Base-by-base conservation (phyloP, 2,797 vertebrate species). In the Enteromius thamalakanensis region DNA sequence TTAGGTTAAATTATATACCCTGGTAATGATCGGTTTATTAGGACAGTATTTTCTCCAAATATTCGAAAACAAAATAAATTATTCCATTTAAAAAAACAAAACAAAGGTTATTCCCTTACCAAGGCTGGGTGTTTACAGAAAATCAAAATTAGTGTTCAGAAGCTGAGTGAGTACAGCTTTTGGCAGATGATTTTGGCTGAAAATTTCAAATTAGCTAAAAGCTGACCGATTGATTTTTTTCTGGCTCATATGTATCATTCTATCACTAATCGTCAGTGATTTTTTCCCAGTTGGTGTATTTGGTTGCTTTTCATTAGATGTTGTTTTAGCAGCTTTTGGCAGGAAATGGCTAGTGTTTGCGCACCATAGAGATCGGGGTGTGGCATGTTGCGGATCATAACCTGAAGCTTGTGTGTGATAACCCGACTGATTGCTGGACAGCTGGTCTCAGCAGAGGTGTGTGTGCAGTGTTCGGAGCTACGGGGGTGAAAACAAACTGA, bases 301-400 rank as follows among this genome's bases (percentile, higher is more conserved):
- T 42, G 26, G 8, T 49, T 72, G 23, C 34, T 72, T 64, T 81
- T 29, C 51, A 60, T n/a, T 45, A 71, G 15, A 32, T 72, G 11
- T 60, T 71, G 53, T 60, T 72, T 34, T 81, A n/a, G 23, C 45
- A 72, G 79, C 21, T n/a, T 75, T 75, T 81, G 58, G 12, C 47
- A 75, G 71, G 80, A 82, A 82, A 75, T 51, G 10, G 14, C 70
- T 26, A 23, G 15, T 65, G 70, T 75, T 49, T 82, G 17, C 53
- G 5, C 47, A 29, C 34, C 37, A 45, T 10, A 32, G 72, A 42
- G 23, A 19, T 68, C 23, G 3, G 62, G 81, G 62, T 82, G 81
- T 76, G 72, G 72, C 65, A 45, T 34, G n/a, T 51, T 82, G 32
- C 45, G 6, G 42, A 75, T 51, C 70, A 81, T 81, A 81, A 75